phyloP scores from a whole-genome alignment of 2,113 vertebrate species.

The Chloroceryle aenea region DNA sequence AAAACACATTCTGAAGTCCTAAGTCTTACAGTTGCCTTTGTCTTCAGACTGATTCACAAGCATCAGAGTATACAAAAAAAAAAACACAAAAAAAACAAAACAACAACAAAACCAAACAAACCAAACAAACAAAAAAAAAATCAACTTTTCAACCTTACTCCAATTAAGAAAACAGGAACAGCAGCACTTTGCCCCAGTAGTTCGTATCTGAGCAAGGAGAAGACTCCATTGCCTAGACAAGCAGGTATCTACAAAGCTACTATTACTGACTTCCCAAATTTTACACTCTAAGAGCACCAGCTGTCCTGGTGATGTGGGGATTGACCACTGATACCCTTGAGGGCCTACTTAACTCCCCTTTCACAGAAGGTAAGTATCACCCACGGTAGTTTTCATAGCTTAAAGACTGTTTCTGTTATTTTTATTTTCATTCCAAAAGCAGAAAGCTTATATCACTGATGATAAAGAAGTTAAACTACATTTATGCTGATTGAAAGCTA shows the following conservation, averaged over 20 bases:
- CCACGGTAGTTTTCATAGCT: neutral
- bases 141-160: too few relatives aligned
- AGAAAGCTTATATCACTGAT: neutral
- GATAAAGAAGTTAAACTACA: neutral
- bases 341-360: neutral
- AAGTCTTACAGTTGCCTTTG: neutral
- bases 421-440: neutral
- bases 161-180: rapidly evolving
- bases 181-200: neutral
- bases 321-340: neutral
- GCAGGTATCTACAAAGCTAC: neutral
- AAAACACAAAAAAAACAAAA: too few relatives aligned
- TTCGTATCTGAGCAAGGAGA: neutral
- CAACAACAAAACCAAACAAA: too few relatives aligned
- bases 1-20: neutral
- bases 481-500: neutral
- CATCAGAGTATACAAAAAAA: neutral
- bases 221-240: neutral
- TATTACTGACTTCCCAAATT: neutral
- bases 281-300: neutral
- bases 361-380: neutral
- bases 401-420: neutral
- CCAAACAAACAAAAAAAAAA: too few relatives aligned
- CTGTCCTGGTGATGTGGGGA: neutral
- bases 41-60: neutral